These are phyloP conservation scores for Clivina fossor DNA, from an alignment of 2,888 invertebrate genomes.

Conservation along the genomic window DNA sequence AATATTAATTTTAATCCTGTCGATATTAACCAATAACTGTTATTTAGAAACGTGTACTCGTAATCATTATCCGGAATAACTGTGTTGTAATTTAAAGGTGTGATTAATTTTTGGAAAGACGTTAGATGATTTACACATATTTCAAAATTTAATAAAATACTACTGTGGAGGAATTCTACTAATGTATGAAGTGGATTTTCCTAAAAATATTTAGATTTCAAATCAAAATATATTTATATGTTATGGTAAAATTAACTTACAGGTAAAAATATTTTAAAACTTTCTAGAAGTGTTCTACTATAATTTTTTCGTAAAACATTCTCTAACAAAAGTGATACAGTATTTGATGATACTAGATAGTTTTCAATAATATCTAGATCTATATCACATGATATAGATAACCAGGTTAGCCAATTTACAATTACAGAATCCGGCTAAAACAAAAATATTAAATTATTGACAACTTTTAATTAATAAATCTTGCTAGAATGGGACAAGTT, in stretches of 20 bases:
- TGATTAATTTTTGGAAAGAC: constrained; percentile 49
- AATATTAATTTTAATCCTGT: constrained; percentile 63
- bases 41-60: constrained; percentile 56
- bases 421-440: constrained; percentile 64
- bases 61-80: constrained; percentile 47
- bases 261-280: constrained; percentile 71
- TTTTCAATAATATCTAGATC: constrained; percentile 39
- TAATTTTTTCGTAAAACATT: constrained; percentile 60
- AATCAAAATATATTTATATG: constrained; percentile 21
- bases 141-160: constrained; percentile 49
- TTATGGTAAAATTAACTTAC: constrained; percentile 51
- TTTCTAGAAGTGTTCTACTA: constrained; percentile 63
- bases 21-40: constrained; percentile 60
- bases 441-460: constrained; percentile 23
- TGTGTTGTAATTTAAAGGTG: constrained; percentile 45
- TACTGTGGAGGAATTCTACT: constrained; percentile 47
- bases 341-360: constrained; percentile 37
- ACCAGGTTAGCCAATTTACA: constrained; percentile 63
- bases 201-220: constrained; percentile 52
- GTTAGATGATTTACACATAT: constrained; percentile 46
- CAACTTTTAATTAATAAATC: not conserved
- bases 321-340: constrained; percentile 53
- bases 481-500: too few relatives aligned
- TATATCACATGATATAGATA: constrained; percentile 49
- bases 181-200: constrained; percentile 61